Percentiles rank a stretch among this genome's conserved stretches.
phyloP scores from a whole-genome alignment of 2,888 invertebrate species.

The Tubulanus polymorphus region DNA sequence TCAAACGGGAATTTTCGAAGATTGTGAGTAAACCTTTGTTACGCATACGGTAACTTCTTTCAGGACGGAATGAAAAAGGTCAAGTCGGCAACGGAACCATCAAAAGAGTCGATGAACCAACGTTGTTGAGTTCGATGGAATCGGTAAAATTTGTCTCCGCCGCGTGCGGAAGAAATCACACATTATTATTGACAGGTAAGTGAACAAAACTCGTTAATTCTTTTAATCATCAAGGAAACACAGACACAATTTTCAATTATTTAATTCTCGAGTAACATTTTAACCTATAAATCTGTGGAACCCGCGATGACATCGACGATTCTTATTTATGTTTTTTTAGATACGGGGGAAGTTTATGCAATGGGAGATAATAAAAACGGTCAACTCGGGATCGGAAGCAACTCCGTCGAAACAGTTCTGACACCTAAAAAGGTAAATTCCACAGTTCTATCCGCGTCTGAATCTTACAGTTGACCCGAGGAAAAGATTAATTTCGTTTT shows the following conservation, averaged over 20 bases:
- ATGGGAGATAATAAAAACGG: conserved; percentile 90
- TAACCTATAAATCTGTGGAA: no score
- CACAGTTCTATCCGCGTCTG: no score
- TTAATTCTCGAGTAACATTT: no score
- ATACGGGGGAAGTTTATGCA: conserved; percentile 80
- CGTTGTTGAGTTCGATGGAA: conserved; percentile 70
- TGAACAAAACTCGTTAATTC: conserved; percentile 2
- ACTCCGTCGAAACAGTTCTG: not conserved
- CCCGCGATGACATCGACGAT: not conserved
- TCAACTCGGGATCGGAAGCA: conserved; percentile 77
- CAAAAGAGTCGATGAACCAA: conserved; percentile 65
- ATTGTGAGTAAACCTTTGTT: not conserved
- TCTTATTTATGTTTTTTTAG: conserved; percentile 49
- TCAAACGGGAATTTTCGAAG: conserved; percentile 15
- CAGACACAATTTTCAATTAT: no score
- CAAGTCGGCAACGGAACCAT: conserved; percentile 82
- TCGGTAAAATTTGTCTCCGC: conserved; percentile 79
- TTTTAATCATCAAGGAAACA: not conserved
- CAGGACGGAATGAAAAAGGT: conserved; percentile 71
- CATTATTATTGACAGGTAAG: conserved; percentile 76
- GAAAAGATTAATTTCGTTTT: no score
- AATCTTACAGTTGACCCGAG: no score
- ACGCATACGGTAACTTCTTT: conserved; percentile 8
- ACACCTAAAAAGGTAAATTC: not conserved
- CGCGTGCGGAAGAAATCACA: conserved; percentile 81